These are phyloP conservation scores for Eubucco bourcierii DNA, from an alignment of 2,113 vertebrate genomes.

Conservation along the genomic window DNA sequence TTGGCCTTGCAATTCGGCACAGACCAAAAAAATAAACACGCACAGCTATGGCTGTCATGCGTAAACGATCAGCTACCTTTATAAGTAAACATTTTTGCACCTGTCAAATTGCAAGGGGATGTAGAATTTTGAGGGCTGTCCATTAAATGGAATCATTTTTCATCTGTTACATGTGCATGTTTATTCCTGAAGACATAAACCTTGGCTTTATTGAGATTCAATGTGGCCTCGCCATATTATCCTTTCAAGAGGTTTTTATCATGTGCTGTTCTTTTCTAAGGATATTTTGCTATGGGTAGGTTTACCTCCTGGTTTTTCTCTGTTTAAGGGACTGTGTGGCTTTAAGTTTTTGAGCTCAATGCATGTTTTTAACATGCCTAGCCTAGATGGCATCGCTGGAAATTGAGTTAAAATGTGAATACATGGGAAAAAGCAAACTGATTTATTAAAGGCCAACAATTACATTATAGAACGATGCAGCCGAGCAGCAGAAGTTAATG, in stretches of 20 bases:
- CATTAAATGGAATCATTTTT: background rate
- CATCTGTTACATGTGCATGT: background rate
- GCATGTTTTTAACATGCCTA: background rate
- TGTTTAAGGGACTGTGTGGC: background rate
- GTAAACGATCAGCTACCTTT: background rate
- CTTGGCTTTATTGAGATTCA: background rate
- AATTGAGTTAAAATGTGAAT: background rate
- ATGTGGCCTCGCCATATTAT: background rate
- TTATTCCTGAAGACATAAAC: background rate
- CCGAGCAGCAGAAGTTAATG: background rate
- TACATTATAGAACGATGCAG: background rate
- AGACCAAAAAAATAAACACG: background rate
- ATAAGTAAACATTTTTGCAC: background rate
- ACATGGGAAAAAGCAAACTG: background rate
- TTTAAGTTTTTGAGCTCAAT: background rate
- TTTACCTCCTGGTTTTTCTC: background rate
- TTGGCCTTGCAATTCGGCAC: background rate
- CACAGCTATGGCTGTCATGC: background rate
- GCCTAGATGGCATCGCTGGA: background rate
- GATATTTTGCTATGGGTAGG: background rate
- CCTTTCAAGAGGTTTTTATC: background rate
- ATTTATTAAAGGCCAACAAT: slow-evolving; percentile 10
- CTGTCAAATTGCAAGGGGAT: background rate
- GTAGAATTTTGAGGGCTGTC: background rate
- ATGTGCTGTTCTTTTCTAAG: background rate